Conservation (phyloP, 2,113 vertebrate species). For the Sardina pilchardus region DNA sequence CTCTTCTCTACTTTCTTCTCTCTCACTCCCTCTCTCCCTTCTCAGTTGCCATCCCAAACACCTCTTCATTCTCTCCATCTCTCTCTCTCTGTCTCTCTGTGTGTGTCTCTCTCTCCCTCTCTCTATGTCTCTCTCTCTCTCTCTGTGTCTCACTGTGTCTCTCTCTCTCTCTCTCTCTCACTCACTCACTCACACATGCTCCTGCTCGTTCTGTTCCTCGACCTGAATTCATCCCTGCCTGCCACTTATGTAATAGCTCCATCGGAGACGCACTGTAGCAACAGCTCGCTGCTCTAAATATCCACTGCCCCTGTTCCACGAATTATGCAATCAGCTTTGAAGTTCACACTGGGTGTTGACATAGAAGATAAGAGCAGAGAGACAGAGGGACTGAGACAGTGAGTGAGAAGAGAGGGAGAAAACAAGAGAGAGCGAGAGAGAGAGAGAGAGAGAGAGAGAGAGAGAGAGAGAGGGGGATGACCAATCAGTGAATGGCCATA, state of each 20-base stretch:
- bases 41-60: too few species aligned
- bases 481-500: background rate
- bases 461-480: background rate
- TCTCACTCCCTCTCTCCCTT: background rate
- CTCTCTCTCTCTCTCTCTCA: background rate
- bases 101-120: background rate
- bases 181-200: background rate
- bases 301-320: conserved; percentile 66
- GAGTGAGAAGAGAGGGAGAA: conserved; percentile 15
- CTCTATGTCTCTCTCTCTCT: background rate
- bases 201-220: conserved; percentile 49
- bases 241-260: conserved; percentile 70
- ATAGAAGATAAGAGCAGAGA: conserved; percentile 34
- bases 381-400: conserved; percentile 21
- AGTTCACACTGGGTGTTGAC: conserved; percentile 59
- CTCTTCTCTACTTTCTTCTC: background rate
- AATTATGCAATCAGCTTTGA: conserved; percentile 69
- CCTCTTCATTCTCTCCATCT: background rate
- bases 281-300: conserved; percentile 65
- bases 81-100: background rate
- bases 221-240: conserved; percentile 68
- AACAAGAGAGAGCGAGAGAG: background rate
- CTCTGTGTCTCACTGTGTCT: too few species aligned
- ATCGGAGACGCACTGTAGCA: conserved; percentile 6
- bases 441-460: background rate